These are phyloP conservation scores for Chaetodon auriga DNA, from an alignment of 2,113 vertebrate genomes.

Conservation along the genomic window DNA sequence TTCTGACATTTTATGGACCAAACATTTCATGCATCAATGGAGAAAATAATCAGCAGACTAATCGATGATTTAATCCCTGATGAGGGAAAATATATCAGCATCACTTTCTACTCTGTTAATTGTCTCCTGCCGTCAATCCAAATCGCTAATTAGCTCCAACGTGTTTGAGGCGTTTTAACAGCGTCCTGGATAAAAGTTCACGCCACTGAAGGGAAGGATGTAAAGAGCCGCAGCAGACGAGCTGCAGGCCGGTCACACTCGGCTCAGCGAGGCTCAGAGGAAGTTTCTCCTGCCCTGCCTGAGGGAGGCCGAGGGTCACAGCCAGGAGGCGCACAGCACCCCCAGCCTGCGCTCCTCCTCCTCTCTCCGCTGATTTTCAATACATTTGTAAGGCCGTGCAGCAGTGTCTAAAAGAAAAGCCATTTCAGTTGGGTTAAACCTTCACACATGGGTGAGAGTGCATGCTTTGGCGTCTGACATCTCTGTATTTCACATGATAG, in stretches of 20 bases:
- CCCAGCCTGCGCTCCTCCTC: constrained; percentile 7
- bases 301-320: background rate
- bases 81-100: too few species aligned
- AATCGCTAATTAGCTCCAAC: background rate
- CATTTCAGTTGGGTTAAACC: constrained; percentile 83
- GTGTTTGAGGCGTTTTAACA: background rate
- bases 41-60: too few species aligned
- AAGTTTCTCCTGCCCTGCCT: background rate
- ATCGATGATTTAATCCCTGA: too few species aligned
- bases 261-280: too few species aligned
- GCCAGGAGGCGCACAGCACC: background rate
- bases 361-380: constrained; percentile 23
- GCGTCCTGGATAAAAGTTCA: too few species aligned
- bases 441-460: constrained; percentile 85
- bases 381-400: constrained; percentile 28
- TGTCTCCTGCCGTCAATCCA: background rate
- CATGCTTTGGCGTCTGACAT: constrained; percentile 91
- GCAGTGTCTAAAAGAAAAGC: constrained; percentile 57
- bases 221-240: background rate
- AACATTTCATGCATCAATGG: too few species aligned
- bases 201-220: background rate
- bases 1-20: too few species aligned
- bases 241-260: background rate
- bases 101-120: too few species aligned
- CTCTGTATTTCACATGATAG: constrained; percentile 96